phyloP scores from a whole-genome alignment of 2,113 vertebrate species.

The Notiomystis cincta region DNA sequence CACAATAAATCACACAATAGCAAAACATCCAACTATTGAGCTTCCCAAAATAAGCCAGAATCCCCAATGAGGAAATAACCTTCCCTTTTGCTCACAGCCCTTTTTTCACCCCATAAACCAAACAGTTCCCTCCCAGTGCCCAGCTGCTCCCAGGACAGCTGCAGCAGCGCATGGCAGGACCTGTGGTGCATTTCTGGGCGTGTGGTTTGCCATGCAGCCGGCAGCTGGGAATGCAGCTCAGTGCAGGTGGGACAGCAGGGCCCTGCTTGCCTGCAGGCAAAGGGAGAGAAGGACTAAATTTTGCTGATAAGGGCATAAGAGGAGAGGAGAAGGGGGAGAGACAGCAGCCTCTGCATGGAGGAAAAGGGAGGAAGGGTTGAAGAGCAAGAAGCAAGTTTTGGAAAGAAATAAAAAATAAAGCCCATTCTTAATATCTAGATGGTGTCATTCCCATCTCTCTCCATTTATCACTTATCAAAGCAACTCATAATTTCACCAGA shows the following conservation, averaged over 20 bases:
- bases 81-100: not conserved
- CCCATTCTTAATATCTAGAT: not conserved
- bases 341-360: not conserved
- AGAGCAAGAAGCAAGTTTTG: not conserved
- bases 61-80: not conserved
- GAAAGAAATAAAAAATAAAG: not conserved
- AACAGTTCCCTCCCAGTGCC: not conserved
- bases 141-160: constrained; percentile 26
- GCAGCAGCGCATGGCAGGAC: not conserved
- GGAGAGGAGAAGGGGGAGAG: not conserved
- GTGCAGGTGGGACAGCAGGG: not conserved
- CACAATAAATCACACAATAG: not conserved
- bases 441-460: not conserved
- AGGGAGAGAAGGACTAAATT: accelerated
- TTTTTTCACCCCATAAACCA: not conserved
- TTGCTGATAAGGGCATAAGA: not conserved
- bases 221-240: not conserved
- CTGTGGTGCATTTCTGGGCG: accelerated
- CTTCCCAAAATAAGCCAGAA: not conserved
- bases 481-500: not conserved
- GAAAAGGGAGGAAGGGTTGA: not conserved
- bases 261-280: not conserved
- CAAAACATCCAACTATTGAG: not conserved
- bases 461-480: not conserved
- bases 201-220: not conserved